Conservation (phyloP, 2,113 vertebrate genomes). For the Chiloscyllium plagiosum region DNA sequence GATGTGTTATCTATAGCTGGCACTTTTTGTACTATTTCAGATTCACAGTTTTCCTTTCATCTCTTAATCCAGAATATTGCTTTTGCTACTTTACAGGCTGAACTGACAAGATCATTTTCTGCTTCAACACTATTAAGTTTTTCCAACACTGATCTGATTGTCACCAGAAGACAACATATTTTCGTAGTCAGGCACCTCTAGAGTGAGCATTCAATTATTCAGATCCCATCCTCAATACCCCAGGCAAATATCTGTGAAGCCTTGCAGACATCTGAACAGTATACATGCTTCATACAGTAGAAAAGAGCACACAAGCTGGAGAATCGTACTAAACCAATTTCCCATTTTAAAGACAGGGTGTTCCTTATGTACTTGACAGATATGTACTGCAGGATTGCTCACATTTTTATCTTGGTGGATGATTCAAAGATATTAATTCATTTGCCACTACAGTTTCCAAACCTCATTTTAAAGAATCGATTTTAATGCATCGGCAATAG, state of each 20-base stretch:
- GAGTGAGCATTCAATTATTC: background rate
- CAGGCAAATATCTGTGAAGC: background rate
- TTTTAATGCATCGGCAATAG: background rate
- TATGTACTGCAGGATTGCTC: background rate
- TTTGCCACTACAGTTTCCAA: background rate
- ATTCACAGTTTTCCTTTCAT: background rate
- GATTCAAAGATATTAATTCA: background rate
- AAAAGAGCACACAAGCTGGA: background rate
- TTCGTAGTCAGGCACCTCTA: background rate
- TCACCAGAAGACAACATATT: background rate
- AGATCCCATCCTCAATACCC: no score
- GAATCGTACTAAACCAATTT: background rate
- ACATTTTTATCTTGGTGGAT: background rate
- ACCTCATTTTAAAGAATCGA: background rate
- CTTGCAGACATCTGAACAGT: background rate
- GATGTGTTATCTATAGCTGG: background rate
- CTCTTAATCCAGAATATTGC: background rate
- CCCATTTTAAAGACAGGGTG: background rate
- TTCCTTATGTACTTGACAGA: no score
- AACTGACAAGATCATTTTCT: background rate
- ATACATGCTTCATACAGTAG: no score
- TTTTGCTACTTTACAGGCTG: constrained; percentile 17
- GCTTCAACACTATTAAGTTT: background rate
- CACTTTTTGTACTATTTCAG: background rate
- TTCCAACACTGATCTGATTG: background rate